Conservation (phyloP, 1,140 invertebrate genomes). For the Drosophila sproati region DNA sequence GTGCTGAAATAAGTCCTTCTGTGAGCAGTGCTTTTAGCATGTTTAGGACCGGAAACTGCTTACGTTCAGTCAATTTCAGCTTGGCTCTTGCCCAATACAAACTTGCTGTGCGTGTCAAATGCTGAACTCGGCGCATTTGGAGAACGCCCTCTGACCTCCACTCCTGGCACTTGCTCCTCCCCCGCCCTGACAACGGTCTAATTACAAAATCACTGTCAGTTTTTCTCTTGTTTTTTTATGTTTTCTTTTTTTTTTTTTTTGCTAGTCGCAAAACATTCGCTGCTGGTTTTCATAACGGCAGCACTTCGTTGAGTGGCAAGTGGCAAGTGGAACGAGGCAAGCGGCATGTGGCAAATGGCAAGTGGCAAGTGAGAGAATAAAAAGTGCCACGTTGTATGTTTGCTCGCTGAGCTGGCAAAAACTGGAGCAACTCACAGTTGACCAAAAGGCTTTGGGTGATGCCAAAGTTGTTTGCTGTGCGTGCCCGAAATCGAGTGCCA, state of each 20-base stretch:
- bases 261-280: slow-evolving; percentile 48
- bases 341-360: slow-evolving; percentile 9
- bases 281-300: slow-evolving; percentile 50
- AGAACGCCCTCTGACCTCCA: slow-evolving; percentile 5
- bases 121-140: slow-evolving; percentile 64
- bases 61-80: background rate
- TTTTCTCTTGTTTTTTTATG: slow-evolving; percentile 2
- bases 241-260: slow-evolving; percentile 29
- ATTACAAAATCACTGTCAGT: slow-evolving; percentile 64
- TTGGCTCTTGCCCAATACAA: background rate
- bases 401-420: slow-evolving; percentile 57
- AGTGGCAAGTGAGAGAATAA: slow-evolving; percentile 13
- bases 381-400: slow-evolving; percentile 68
- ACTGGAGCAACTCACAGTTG: slow-evolving; percentile 39
- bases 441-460: slow-evolving; percentile 47
- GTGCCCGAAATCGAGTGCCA: slow-evolving; percentile 43
- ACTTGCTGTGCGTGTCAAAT: slow-evolving; percentile 75
- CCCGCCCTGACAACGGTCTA: slow-evolving; percentile 49
- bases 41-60: background rate
- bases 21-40: background rate
- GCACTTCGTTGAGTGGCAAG: slow-evolving; percentile 56
- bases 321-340: slow-evolving; percentile 10
- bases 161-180: background rate
- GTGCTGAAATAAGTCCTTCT: background rate
- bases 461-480: slow-evolving; percentile 44